Conservation (phyloP, 1,140 invertebrate genomes). For the Drosophila aff. region DNA sequence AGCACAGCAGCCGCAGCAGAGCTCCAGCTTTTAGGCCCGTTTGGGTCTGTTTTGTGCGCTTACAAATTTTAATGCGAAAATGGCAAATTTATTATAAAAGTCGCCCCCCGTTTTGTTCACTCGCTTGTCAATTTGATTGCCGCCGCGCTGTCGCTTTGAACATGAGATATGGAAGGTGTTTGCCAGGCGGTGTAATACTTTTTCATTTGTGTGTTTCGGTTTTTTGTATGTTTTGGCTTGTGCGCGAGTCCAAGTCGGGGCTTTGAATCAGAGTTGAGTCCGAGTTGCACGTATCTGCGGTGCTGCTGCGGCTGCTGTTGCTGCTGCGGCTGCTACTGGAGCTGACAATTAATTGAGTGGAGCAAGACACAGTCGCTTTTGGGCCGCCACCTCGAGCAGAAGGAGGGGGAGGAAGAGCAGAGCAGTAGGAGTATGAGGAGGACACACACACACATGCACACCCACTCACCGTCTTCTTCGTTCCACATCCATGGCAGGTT, state of each 20-base stretch:
- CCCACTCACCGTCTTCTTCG: conserved; percentile 70
- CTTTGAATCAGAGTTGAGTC: conserved; percentile 8
- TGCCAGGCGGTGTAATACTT: conserved; percentile 72
- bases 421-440: neutral
- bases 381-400: conserved; percentile 8
- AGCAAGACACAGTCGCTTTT: conserved; percentile 31
- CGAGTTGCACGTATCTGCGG: conserved; percentile 36
- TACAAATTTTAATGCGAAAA: conserved; percentile 84
- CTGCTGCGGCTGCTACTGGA: conserved; percentile 9
- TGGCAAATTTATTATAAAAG: conserved; percentile 81
- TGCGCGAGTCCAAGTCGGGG: conserved; percentile 23
- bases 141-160: conserved; percentile 67
- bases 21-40: conserved; percentile 29
- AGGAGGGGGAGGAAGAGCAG: neutral
- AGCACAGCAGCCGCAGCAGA: neutral
- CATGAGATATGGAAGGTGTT: conserved; percentile 79
- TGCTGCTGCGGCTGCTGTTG: conserved; percentile 13
- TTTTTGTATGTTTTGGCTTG: conserved; percentile 15
- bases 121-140: conserved; percentile 79
- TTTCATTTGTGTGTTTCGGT: conserved; percentile 31
- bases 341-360: conserved; percentile 58
- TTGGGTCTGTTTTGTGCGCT: conserved; percentile 56
- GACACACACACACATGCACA: neutral
- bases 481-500: conserved; percentile 65
- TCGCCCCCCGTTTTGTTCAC: conserved; percentile 70